These are phyloP conservation scores for Loripinus fragilis DNA, from an alignment of 2,888 invertebrate species.

Conservation along the genomic window DNA sequence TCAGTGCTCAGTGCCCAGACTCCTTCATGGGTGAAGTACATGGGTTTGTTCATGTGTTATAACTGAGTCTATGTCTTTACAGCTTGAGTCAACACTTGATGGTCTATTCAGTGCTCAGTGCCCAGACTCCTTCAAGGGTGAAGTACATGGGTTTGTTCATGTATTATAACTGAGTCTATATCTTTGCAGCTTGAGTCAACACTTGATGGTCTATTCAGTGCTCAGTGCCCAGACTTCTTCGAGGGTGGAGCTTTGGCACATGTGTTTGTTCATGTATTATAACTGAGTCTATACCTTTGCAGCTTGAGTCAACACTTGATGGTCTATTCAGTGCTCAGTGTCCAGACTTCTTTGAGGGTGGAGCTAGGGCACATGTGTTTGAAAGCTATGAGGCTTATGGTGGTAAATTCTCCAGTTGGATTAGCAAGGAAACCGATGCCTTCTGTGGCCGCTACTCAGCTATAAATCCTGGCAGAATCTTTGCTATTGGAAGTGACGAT, in stretches of 20 bases:
- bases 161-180: no score
- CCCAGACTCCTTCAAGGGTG: conserved; percentile 36
- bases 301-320: neutral
- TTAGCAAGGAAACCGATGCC: conserved; percentile 51
- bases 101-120: conserved; percentile 47
- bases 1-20: no score
- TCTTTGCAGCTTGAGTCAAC: no score
- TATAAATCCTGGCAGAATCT: conserved; percentile 54
- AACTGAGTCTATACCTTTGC: no score
- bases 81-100: neutral
- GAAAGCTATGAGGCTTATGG: conserved; percentile 39
- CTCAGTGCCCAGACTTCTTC: no score
- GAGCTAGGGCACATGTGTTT: conserved; percentile 6
- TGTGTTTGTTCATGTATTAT: neutral
- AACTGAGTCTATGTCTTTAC: no score
- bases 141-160: no score
- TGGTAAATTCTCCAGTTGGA: conserved; percentile 29
- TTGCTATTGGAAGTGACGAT: conserved; percentile 28
- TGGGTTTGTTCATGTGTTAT: no score
- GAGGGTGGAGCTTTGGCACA: no score
- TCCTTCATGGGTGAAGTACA: no score
- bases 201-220: no score
- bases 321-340: conserved; percentile 47
- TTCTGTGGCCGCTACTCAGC: conserved; percentile 62
- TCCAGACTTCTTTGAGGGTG: conserved; percentile 36